Conservation (phyloP, 2,113 vertebrate species). For the Zootoca vivipara region DNA sequence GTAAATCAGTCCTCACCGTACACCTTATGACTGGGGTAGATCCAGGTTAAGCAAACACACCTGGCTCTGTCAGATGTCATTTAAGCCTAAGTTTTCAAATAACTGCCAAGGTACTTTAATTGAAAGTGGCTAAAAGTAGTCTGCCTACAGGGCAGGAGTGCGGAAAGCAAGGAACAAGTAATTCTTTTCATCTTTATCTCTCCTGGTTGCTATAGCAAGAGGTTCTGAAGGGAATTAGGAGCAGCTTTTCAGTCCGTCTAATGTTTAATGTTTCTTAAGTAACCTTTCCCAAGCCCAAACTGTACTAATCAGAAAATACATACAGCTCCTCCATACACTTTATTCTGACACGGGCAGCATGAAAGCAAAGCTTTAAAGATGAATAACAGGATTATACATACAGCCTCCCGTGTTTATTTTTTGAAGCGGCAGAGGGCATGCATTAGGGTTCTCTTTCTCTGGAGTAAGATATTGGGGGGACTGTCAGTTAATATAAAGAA, state of each 20-base stretch:
- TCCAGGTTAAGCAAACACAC: conserved; percentile 25
- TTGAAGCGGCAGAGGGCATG: conserved; percentile 17
- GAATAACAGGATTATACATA: conserved; percentile 16
- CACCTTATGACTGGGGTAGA: background rate
- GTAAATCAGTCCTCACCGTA: background rate
- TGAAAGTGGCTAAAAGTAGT: conserved; percentile 47
- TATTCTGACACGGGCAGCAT: conserved; percentile 24
- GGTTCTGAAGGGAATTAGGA: conserved; percentile 52
- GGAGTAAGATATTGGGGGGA: conserved; percentile 1
- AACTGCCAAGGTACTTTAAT: conserved; percentile 50
- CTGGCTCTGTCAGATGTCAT: background rate
- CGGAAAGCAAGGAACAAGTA: conserved; percentile 38
- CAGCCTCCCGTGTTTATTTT: conserved; percentile 17
- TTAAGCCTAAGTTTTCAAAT: conserved; percentile 51
- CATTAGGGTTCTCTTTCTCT: background rate
- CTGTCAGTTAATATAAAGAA: conserved; percentile 33
- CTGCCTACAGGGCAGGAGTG: conserved; percentile 32
- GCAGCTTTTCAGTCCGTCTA: conserved; percentile 47
- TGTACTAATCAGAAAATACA: conserved; percentile 51
- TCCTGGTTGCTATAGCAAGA: conserved; percentile 49
- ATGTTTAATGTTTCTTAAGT: conserved; percentile 55
- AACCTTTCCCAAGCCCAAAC: conserved; percentile 43
- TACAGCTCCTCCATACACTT: conserved; percentile 31
- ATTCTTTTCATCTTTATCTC: conserved; percentile 63
- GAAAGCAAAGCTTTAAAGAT: conserved; percentile 32